Percentiles rank a stretch among this genome's conserved stretches.
Evolutionary conservation across 2,113 vertebrate species (phyloP).

Genomic region (Lichenostomus cassidix): DNA sequence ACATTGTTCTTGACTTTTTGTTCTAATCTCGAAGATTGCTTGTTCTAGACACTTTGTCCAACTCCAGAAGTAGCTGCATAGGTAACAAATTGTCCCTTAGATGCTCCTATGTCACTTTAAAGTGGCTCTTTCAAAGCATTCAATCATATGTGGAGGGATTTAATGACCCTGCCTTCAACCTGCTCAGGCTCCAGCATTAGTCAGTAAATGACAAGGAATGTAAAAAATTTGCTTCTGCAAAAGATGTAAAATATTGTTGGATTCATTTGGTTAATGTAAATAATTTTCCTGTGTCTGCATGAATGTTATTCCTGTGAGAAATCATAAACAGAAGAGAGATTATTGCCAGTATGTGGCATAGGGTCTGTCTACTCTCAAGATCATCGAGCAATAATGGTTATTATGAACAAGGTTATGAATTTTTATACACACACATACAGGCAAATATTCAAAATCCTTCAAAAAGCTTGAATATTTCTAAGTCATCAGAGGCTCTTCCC

Average conservation of each 20-base stretch:
- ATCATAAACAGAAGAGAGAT: neutral
- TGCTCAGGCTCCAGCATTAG: neutral
- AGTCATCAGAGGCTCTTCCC: conserved; percentile 18
- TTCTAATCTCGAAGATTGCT: neutral
- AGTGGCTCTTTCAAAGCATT: neutral
- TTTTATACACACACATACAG: neutral
- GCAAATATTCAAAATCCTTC: conserved; percentile 11
- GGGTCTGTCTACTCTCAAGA: neutral
- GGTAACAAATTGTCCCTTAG: neutral
- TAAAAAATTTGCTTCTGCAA: neutral
- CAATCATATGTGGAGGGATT: neutral
- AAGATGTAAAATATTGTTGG: neutral
- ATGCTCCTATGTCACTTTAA: neutral
- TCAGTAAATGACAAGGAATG: neutral
- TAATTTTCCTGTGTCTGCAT: neutral
- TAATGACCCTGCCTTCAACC: neutral
- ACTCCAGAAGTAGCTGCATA: neutral
- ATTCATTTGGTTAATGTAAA: neutral
- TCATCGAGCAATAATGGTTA: neutral
- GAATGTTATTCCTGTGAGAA: neutral
- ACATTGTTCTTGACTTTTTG: neutral
- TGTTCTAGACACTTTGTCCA: neutral
- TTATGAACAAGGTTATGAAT: neutral
- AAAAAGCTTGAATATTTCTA: conserved; percentile 21
- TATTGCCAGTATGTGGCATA: neutral